phyloP scores from a whole-genome alignment of 2,113 vertebrate genomes.

The Mobula hypostoma region DNA sequence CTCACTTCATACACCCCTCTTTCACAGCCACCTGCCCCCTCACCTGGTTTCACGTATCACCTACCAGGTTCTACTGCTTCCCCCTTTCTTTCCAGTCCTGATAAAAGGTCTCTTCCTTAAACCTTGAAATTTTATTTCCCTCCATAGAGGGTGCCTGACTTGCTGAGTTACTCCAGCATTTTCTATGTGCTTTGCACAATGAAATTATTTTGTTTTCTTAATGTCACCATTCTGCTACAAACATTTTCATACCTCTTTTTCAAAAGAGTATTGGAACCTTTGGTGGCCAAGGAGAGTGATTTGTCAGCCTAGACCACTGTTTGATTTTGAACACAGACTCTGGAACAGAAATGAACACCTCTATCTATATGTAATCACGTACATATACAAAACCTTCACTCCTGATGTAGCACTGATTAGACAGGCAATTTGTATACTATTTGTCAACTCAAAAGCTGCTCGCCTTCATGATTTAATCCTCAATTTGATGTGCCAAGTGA shows the following conservation, averaged over 20 bases:
- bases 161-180: too few species aligned
- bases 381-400: not conserved
- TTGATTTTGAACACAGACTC: not conserved
- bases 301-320: not conserved
- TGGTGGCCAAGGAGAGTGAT: too few species aligned
- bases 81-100: too few species aligned
- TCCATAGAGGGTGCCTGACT: too few species aligned
- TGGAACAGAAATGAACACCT: not conserved
- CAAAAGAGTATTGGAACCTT: not conserved
- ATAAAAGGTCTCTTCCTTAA: too few species aligned
- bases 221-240: not conserved
- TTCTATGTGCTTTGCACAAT: too few species aligned
- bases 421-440: not conserved
- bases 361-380: not conserved
- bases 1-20: too few species aligned
- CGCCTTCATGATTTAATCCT: not conserved
- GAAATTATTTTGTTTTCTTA: not conserved
- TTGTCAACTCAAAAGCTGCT: not conserved
- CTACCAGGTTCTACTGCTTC: too few species aligned
- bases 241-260: not conserved
- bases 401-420: not conserved
- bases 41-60: too few species aligned
- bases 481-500: not conserved
- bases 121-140: too few species aligned
- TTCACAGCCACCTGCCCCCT: too few species aligned